A percentile compares a stretch with the other conserved stretches of the same genome.
Conservation (phyloP, 2,113 vertebrate species). For the Cathartes aura region DNA sequence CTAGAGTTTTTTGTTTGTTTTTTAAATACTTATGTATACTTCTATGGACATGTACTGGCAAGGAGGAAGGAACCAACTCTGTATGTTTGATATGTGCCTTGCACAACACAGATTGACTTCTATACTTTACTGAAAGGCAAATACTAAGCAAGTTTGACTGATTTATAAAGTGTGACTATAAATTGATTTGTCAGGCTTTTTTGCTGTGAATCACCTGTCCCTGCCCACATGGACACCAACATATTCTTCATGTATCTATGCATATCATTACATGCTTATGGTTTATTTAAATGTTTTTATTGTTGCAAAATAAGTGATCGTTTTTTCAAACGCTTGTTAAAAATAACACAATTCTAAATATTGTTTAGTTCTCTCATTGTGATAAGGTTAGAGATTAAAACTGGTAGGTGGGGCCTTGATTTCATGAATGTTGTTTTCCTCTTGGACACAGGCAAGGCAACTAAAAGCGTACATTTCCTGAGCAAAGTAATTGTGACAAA, state of each 20-base stretch:
- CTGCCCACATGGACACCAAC: not conserved
- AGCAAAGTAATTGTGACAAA: conserved; percentile 9
- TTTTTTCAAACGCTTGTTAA: not conserved
- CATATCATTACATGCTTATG: not conserved
- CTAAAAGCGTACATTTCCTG: not conserved
- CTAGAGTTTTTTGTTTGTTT: not conserved
- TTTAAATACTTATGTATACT: not conserved
- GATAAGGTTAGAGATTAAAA: not conserved
- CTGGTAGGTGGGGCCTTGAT: not conserved
- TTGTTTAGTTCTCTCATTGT: not conserved
- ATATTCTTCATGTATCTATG: not conserved
- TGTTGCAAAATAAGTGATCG: not conserved
- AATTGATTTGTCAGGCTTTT: not conserved
- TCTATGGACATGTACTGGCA: not conserved
- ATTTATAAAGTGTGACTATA: not conserved
- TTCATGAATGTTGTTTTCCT: not conserved
- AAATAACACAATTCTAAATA: not conserved
- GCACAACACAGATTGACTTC: not conserved
- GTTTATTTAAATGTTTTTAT: not conserved
- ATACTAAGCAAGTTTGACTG: not conserved
- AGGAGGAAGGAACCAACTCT: not conserved
- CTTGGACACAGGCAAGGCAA: not conserved
- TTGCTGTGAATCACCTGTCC: not conserved
- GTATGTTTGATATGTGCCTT: not conserved
- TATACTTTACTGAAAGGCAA: not conserved